These are phyloP conservation scores for Carcina quercana DNA, from an alignment of 2,888 invertebrate genomes.

Conservation along the genomic window DNA sequence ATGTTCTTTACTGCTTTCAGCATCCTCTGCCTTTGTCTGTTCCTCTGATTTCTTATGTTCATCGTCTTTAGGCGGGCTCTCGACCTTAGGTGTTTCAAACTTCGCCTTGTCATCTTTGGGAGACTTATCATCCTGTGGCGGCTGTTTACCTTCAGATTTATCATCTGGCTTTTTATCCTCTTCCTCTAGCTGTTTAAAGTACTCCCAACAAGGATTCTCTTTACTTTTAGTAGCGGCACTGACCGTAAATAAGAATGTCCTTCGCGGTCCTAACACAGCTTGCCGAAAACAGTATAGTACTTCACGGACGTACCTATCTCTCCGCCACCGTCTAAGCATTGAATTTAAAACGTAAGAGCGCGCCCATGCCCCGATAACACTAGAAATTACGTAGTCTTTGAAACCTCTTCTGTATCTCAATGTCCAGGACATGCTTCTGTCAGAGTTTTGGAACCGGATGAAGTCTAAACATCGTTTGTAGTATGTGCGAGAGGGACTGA, in stretches of 20 bases:
- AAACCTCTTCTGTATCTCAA: conserved; percentile 36
- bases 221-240: conserved; percentile 52
- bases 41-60: no score
- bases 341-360: conserved; percentile 41
- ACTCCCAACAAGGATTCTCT: no score
- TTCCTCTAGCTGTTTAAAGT: no score
- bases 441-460: conserved; percentile 18
- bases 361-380: conserved; percentile 51
- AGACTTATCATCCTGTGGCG: no score
- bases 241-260: conserved; percentile 50
- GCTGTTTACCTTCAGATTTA: no score
- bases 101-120: no score
- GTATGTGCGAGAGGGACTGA: conserved; percentile 25
- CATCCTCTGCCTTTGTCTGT: no score
- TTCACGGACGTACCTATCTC: conserved; percentile 49
- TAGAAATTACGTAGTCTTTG: conserved; percentile 44
- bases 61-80: no score
- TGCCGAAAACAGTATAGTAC: conserved; percentile 51
- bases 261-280: conserved; percentile 42
- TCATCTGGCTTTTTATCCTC: no score
- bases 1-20: no score
- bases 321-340: conserved; percentile 46
- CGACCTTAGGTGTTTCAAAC: no score
- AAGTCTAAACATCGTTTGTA: conserved; percentile 31
- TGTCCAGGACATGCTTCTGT: conserved; percentile 35